These are phyloP conservation scores for Chesias legatella DNA, from an alignment of 2,888 invertebrate genomes.

Conservation along the genomic window DNA sequence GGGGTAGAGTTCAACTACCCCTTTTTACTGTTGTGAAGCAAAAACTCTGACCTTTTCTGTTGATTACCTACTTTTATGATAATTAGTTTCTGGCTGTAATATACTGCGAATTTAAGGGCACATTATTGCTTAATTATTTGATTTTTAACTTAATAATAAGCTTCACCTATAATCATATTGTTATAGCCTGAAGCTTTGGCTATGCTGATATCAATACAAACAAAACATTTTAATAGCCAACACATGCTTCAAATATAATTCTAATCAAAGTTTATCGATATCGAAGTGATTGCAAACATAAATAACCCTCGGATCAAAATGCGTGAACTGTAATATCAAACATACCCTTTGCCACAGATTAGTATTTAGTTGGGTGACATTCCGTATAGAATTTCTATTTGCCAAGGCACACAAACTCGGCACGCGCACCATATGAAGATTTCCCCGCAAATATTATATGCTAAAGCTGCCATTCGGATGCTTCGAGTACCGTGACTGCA, in stretches of 20 bases:
- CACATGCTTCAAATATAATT: conserved; percentile 19
- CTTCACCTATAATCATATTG: too few species aligned
- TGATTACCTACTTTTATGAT: conserved; percentile 9
- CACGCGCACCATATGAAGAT: conserved; percentile 37
- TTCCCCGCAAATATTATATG: conserved; percentile 51
- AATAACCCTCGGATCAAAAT: conserved; percentile 43
- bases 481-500: conserved; percentile 36
- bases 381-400: conserved; percentile 59
- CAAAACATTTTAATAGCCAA: neutral
- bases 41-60: conserved; percentile 18
- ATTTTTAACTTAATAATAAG: too few species aligned
- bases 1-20: conserved; percentile 37
- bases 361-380: conserved; percentile 24
- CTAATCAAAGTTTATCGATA: conserved; percentile 31
- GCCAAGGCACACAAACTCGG: conserved; percentile 37
- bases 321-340: conserved; percentile 44
- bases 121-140: too few species aligned
- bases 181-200: too few species aligned
- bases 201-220: too few species aligned
- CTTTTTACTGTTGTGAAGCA: conserved; percentile 19
- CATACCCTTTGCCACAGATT: conserved; percentile 38
- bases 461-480: conserved; percentile 58
- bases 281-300: conserved; percentile 39
- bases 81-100: conserved; percentile 18
- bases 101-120: neutral